A percentile compares a stretch with the other conserved stretches of the same genome.
phyloP scores from a whole-genome alignment of 2,888 invertebrate genomes.

The Drosophila kanekoi region DNA sequence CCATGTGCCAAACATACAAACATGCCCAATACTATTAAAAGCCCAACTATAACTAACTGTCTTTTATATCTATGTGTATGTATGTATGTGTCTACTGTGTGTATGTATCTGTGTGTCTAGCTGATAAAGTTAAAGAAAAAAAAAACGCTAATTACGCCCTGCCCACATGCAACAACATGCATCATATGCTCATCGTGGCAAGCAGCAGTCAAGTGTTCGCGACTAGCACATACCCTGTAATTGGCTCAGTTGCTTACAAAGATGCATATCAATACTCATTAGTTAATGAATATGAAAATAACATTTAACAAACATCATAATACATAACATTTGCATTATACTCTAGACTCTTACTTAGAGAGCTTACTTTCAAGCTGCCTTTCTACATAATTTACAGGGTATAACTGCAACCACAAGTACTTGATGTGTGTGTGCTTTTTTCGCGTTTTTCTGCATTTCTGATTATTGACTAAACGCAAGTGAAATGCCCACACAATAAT shows the following conservation, averaged over 20 bases:
- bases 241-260: not conserved
- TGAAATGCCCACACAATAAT: constrained; percentile 44
- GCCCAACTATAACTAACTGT: constrained; percentile 20
- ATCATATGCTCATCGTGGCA: constrained; percentile 36
- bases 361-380: too few relatives aligned
- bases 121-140: constrained; percentile 14
- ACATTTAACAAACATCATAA: too few relatives aligned
- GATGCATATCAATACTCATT: not conserved
- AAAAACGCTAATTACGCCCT: constrained; percentile 22
- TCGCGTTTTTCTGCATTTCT: constrained; percentile 7
- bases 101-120: constrained; percentile 23
- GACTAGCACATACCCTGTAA: constrained; percentile 7
- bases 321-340: too few relatives aligned
- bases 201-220: not conserved
- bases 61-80: constrained; percentile 23
- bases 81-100: constrained; percentile 15
- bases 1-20: constrained; percentile 34
- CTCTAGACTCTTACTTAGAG: too few relatives aligned
- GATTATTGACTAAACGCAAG: constrained; percentile 37
- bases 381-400: not conserved
- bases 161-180: constrained; percentile 16
- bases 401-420: constrained; percentile 12
- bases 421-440: constrained; percentile 14
- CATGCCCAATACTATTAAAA: constrained; percentile 2
- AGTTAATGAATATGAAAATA: too few relatives aligned